These are phyloP conservation scores for Stenodera caucasica DNA, from an alignment of 2,888 invertebrate species.

Conservation along the genomic window DNA sequence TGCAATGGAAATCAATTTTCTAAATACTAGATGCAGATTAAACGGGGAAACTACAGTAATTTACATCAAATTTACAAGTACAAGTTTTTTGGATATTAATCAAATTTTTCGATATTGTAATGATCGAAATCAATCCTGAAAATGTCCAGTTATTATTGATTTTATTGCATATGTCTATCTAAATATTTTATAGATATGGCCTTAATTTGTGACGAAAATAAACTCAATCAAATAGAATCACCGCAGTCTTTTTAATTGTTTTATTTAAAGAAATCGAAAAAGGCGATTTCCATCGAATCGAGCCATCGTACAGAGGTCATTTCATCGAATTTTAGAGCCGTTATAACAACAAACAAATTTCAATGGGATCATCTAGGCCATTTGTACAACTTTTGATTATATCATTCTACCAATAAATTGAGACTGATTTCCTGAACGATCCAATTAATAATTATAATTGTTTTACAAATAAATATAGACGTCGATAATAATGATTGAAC, in stretches of 20 bases:
- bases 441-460: too few relatives aligned
- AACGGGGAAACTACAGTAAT: conserved; percentile 11
- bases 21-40: conserved; percentile 9
- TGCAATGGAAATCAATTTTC: too few relatives aligned
- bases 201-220: conserved; percentile 9
- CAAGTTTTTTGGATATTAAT: conserved; percentile 21
- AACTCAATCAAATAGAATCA: conserved; percentile 18
- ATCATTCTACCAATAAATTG: not conserved
- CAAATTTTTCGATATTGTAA: conserved; percentile 13
- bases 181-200: too few relatives aligned
- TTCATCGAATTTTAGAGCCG: not conserved
- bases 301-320: too few relatives aligned
- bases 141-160: conserved; percentile 20
- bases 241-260: conserved; percentile 24
- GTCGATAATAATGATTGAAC: too few relatives aligned
- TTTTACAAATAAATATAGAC: too few relatives aligned
- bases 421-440: not conserved
- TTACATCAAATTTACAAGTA: conserved; percentile 21
- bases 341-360: not conserved
- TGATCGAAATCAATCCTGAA: not conserved
- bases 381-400: conserved; percentile 10
- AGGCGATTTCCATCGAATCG: too few relatives aligned
- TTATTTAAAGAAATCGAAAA: not conserved
- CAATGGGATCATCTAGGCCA: conserved; percentile 20
- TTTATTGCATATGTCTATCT: conserved; percentile 31